These are phyloP conservation scores for Synanthedon formicaeformis DNA, from an alignment of 2,888 invertebrate genomes.

Conservation along the genomic window DNA sequence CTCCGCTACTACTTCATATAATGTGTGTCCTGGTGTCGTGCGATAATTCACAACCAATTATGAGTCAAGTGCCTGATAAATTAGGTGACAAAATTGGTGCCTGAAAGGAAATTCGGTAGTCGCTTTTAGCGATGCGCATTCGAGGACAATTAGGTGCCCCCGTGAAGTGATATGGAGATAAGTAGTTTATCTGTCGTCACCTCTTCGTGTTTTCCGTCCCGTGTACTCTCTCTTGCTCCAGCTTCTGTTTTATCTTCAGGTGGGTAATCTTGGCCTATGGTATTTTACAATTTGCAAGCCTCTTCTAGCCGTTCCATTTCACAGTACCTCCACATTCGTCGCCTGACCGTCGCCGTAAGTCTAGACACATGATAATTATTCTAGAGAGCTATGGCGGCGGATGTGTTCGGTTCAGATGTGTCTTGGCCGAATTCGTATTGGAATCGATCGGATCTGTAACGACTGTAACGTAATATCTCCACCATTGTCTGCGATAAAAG, in stretches of 20 bases:
- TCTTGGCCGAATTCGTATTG: constrained; percentile 51
- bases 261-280: constrained; percentile 19
- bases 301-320: constrained; percentile 5
- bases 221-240: constrained; percentile 46
- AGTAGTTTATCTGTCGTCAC: constrained; percentile 44
- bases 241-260: constrained; percentile 46
- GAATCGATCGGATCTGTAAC: constrained; percentile 52
- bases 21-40: constrained; percentile 65
- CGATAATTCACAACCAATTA: constrained; percentile 67
- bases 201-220: constrained; percentile 63
- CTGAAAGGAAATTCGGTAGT: constrained; percentile 52
- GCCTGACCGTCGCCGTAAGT: constrained; percentile 56
- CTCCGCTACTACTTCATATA: constrained; percentile 66
- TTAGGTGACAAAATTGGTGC: constrained; percentile 58
- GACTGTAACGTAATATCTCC: constrained; percentile 37
- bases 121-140: constrained; percentile 52
- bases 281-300: neutral
- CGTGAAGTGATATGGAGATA: constrained; percentile 66
- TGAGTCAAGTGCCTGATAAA: constrained; percentile 67
- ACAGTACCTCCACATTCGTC: constrained; percentile 28
- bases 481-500: constrained; percentile 28
- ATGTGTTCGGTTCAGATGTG: constrained; percentile 48
- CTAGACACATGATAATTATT: constrained; percentile 63
- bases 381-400: constrained; percentile 51
- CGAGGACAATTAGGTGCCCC: constrained; percentile 52